Percentiles rank a stretch among this genome's conserved stretches.
Evolutionary conservation across 2,888 invertebrate genomes (phyloP).

Genomic region (Xanthia togata): DNA sequence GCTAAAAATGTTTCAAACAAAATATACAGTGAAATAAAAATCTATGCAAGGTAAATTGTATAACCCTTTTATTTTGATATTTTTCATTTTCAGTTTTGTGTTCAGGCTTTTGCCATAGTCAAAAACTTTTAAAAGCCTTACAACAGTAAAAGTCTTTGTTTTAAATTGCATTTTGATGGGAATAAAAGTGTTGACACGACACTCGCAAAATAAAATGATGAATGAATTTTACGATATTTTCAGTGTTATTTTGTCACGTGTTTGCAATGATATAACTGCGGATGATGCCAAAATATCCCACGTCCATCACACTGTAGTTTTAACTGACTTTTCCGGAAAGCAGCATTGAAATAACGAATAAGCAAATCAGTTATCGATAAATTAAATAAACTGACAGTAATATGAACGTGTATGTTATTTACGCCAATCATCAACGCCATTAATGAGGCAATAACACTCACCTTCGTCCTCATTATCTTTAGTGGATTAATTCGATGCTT

Average conservation of each 20-base stretch:
- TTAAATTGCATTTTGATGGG: slow-evolving; percentile 30
- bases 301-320: slow-evolving; percentile 20
- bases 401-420: slow-evolving; percentile 41
- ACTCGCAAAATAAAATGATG: slow-evolving; percentile 44
- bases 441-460: slow-evolving; percentile 56
- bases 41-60: slow-evolving; percentile 12
- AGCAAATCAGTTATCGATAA: slow-evolving; percentile 17
- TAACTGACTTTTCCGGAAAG: slow-evolving; percentile 14
- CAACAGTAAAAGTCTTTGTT: slow-evolving; percentile 30
- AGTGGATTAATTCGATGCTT: slow-evolving; percentile 56
- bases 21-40: slow-evolving; percentile 2
- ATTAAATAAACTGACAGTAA: slow-evolving; percentile 42
- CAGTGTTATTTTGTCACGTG: slow-evolving; percentile 14
- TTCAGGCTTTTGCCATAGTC: slow-evolving; percentile 5
- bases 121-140: slow-evolving; percentile 18
- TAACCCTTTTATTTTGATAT: slow-evolving; percentile 7
- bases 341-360: slow-evolving; percentile 4
- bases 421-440: slow-evolving; percentile 45
- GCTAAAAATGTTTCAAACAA: slow-evolving; percentile 20
- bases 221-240: slow-evolving; percentile 34
- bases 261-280: slow-evolving; percentile 13
- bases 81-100: slow-evolving; percentile 21
- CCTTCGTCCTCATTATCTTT: slow-evolving; percentile 57
- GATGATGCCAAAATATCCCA: slow-evolving; percentile 5
- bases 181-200: slow-evolving; percentile 46